phyloP scores from a whole-genome alignment of 2,888 invertebrate species.

The Tholera decimalis region DNA sequence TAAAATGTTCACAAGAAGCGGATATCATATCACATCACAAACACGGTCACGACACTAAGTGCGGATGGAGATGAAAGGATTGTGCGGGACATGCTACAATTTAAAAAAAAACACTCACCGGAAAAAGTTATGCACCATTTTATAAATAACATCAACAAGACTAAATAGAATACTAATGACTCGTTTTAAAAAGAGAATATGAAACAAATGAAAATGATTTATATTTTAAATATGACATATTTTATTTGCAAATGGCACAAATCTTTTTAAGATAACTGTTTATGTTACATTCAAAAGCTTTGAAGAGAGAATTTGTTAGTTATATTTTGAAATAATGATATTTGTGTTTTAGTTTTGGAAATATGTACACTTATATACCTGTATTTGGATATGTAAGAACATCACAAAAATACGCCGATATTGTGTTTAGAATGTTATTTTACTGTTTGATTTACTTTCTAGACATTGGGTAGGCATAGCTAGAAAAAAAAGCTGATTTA shows the following conservation, averaged over 20 bases:
- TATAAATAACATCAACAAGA: not conserved
- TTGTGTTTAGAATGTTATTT: not conserved
- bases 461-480: not conserved
- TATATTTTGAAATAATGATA: not conserved
- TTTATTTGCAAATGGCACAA: slow-evolving; percentile 1
- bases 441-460: not conserved
- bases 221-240: not conserved
- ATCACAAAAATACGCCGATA: too few species aligned
- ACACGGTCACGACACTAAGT: slow-evolving; percentile 50
- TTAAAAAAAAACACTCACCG: slow-evolving; percentile 23
- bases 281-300: slow-evolving; percentile 45
- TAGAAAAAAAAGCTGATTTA: not conserved
- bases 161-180: too few species aligned
- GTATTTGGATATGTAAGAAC: not conserved
- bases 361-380: not conserved
- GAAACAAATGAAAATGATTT: not conserved
- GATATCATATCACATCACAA: slow-evolving; percentile 39
- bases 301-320: not conserved
- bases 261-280: slow-evolving; percentile 15
- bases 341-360: not conserved
- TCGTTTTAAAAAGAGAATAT: not conserved
- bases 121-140: slow-evolving; percentile 23
- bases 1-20: slow-evolving; percentile 39
- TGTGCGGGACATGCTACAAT: slow-evolving; percentile 63
- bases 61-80: slow-evolving; percentile 64